A percentile compares a stretch with the other conserved stretches of the same genome.
phyloP scores from a whole-genome alignment of 2,797 vertebrate species.

The Masticophis lateralis region DNA sequence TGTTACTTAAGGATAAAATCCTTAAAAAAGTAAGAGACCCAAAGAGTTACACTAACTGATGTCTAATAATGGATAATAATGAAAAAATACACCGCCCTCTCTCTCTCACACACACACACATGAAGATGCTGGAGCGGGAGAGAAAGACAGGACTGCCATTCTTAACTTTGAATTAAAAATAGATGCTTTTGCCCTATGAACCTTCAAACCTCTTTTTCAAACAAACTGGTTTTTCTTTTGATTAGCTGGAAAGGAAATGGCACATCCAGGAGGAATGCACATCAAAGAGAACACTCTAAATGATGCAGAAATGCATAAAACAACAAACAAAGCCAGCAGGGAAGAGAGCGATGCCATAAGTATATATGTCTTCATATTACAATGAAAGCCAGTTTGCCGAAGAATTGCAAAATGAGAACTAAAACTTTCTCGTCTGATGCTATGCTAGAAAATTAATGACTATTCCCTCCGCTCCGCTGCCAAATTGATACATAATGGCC shows the following conservation, averaged over 20 bases:
- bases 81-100: slow-evolving; percentile 38
- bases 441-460: neutral
- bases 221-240: slow-evolving; percentile 77
- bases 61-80: neutral
- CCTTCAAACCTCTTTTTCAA: slow-evolving; percentile 75
- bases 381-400: slow-evolving; percentile 71
- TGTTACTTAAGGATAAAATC: slow-evolving; percentile 6
- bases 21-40: neutral
- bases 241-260: slow-evolving; percentile 75
- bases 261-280: slow-evolving; percentile 79
- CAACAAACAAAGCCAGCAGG: slow-evolving; percentile 78
- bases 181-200: slow-evolving; percentile 68
- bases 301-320: slow-evolving; percentile 82
- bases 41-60: neutral
- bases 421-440: slow-evolving; percentile 45
- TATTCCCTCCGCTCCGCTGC: neutral
- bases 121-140: neutral
- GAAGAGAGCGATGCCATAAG: slow-evolving; percentile 76
- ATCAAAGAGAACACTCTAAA: slow-evolving; percentile 80
- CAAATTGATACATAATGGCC: neutral
- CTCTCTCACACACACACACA: neutral
- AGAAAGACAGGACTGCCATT: slow-evolving; percentile 54
- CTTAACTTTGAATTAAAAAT: slow-evolving; percentile 67
- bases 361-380: slow-evolving; percentile 76
- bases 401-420: slow-evolving; percentile 62